Conservation (phyloP, 1,140 invertebrate species). For the Zaprionus nigranus region DNA sequence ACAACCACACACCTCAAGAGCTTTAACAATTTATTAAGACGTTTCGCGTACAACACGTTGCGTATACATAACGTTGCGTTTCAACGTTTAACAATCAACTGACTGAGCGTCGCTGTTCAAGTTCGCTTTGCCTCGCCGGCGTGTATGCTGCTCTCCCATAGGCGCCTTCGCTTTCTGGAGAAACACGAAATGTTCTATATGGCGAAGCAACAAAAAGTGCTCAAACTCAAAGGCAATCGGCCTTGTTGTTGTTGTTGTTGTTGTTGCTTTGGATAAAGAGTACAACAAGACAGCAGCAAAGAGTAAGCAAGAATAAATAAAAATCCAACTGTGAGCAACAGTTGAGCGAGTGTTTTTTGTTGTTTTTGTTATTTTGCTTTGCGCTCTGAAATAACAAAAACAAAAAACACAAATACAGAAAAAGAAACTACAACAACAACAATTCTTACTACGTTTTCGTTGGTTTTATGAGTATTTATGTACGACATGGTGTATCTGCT, state of each 20-base stretch:
- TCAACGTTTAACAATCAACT: conserved; percentile 68
- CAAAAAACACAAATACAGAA: background rate
- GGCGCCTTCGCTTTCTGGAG: conserved; percentile 70
- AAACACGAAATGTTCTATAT: conserved; percentile 28
- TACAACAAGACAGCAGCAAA: conserved; percentile 33
- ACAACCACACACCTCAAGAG: background rate
- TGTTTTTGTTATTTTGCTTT: conserved; percentile 1
- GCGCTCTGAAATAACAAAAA: conserved; percentile 39
- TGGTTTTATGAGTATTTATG: conserved; percentile 32
- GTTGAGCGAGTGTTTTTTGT: conserved; percentile 41
- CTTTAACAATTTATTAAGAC: conserved; percentile 25
- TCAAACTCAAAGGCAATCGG: conserved; percentile 21
- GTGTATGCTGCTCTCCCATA: background rate
- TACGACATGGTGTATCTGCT: background rate
- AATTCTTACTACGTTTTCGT: conserved; percentile 42
- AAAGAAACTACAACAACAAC: background rate
- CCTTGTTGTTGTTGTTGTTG: conserved; percentile 16
- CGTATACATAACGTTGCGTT: conserved; percentile 46
- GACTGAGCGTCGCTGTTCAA: conserved; percentile 53
- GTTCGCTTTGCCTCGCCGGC: conserved; percentile 20
- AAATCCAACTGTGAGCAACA: conserved; percentile 50
- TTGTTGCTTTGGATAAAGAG: conserved; percentile 25
- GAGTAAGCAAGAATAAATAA: conserved; percentile 62
- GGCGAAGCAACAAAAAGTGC: background rate
- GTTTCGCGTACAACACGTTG: conserved; percentile 23